Conservation (phyloP, 2,113 vertebrate genomes). For the Oenanthe oenanthe region DNA sequence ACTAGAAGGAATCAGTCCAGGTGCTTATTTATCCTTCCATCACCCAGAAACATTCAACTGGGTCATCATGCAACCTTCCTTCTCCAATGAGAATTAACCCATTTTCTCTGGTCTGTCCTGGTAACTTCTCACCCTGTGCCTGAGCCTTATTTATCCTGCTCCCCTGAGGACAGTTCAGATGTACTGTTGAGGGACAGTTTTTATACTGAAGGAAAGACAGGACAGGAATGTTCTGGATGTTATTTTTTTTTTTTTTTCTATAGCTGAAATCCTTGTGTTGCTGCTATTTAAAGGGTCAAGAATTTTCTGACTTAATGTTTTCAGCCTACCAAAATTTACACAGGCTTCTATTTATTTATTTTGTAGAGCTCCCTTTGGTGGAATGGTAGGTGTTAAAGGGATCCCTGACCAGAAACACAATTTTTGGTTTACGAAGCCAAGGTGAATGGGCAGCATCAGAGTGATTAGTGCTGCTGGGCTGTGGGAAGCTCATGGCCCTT, state of each 20-base stretch:
- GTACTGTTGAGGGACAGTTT: background rate
- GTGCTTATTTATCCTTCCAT: background rate
- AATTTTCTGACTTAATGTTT: background rate
- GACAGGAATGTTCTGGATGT: background rate
- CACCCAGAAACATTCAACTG: background rate
- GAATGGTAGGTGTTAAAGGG: background rate
- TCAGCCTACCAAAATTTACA: background rate
- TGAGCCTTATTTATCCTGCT: slow-evolving; percentile 25
- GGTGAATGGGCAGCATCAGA: background rate
- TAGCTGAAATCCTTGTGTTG: background rate
- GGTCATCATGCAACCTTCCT: background rate
- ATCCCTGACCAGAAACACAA: background rate
- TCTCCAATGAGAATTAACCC: background rate
- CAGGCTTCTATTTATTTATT: background rate
- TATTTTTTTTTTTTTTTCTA: background rate
- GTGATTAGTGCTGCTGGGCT: background rate
- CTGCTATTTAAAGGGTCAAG: background rate
- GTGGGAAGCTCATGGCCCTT: background rate
- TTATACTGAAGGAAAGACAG: slow-evolving; percentile 1
- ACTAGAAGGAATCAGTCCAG: background rate
- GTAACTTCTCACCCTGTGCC: background rate
- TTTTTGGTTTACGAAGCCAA: background rate
- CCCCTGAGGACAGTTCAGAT: background rate
- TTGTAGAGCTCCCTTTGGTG: background rate
- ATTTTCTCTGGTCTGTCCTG: background rate